Base-by-base conservation (phyloP, 2,797 vertebrate genomes). In the Microchirus variegatus region DNA sequence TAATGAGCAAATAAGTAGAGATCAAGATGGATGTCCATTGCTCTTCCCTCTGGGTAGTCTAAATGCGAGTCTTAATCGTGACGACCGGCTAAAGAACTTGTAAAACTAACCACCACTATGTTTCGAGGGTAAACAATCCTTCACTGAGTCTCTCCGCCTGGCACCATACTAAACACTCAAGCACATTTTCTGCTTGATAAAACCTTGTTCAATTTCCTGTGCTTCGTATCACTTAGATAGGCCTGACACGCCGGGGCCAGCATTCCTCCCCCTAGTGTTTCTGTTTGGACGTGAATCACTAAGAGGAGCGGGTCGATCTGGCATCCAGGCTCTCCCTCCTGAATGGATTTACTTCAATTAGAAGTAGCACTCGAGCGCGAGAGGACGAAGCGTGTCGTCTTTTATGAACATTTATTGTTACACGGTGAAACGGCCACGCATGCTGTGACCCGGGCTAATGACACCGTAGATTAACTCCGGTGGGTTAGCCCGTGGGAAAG, bases 351-450 rank as follows among this genome's bases (percentile, higher is more conserved):
- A 73, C 85, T 82, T 89, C 80, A 83, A 82, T 87, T 87, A 89
- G 70, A 78, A 68, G 65, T 65, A 58, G 83, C 80, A 77, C 78
- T 67, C 22, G 17, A 82, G 75, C 77, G 69, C 50, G 37, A 64
- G 77, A 61, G 72, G 73, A 82, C 54, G 35, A 50, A 78, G 76
- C 59, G 68, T 62, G 75, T 78, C 62, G 64, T 85, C 79, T 77
- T 85, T 85, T 79, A 88, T 82, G 79, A 83, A 88, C 89, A 85
- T 90, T 89, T 88, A 89, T 86, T 84, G 87, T 81, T 83, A 79
- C 85, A 84, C 67, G 41, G 62, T 76, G 82, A 90, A 89, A 90
- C 87, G 82, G 75, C 70, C 72, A 49, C 46, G 78, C 79, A 57
- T 62, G 70, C 84, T 49, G 76, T 79, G 90, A 90, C 85, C 83